Percentiles rank a stretch among this genome's conserved stretches.
phyloP scores from a whole-genome alignment of 2,797 vertebrate species.

The Paedocypris micromegethes region DNA sequence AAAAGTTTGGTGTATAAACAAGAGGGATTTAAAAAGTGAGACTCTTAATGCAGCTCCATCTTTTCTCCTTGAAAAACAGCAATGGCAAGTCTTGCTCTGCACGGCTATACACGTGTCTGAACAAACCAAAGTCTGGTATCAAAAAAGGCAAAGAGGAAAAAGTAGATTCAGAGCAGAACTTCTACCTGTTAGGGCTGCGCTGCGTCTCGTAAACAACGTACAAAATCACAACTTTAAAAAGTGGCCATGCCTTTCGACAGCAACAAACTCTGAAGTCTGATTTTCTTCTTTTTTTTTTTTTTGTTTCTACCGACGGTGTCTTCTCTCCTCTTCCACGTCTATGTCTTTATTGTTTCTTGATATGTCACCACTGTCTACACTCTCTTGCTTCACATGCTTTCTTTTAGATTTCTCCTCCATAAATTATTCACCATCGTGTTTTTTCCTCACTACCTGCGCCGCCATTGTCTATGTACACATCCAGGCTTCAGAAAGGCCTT shows the following conservation, averaged over 20 bases:
- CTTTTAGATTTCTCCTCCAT: slow-evolving; percentile 75
- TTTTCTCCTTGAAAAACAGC: slow-evolving; percentile 32
- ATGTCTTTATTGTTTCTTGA: slow-evolving; percentile 78
- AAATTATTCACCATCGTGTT: slow-evolving; percentile 77
- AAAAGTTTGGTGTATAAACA: slow-evolving; percentile 35
- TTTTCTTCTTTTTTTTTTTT: slow-evolving; percentile 40
- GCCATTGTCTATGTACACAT: slow-evolving; percentile 72
- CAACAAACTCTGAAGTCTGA: slow-evolving; percentile 74
- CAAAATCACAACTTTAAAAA: slow-evolving; percentile 71
- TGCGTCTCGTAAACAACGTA: slow-evolving; percentile 75
- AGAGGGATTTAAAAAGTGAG: slow-evolving; percentile 11
- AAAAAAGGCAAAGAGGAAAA: slow-evolving; percentile 37
- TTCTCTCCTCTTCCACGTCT: slow-evolving; percentile 59
- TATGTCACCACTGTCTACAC: slow-evolving; percentile 79
- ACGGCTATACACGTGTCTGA: slow-evolving; percentile 31
- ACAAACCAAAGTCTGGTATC: slow-evolving; percentile 39
- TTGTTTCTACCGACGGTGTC: slow-evolving; percentile 45
- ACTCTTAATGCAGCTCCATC: slow-evolving; percentile 29
- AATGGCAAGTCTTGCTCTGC: slow-evolving; percentile 34
- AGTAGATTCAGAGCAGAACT: slow-evolving; percentile 48
- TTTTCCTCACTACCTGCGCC: slow-evolving; percentile 71
- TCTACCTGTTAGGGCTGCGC: slow-evolving; percentile 63
- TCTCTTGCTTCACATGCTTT: slow-evolving; percentile 77
- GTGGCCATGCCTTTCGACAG: slow-evolving; percentile 67
- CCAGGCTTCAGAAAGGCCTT: slow-evolving; percentile 69